phyloP scores from a whole-genome alignment of 2,113 vertebrate genomes.

The Nothocercus julius region DNA sequence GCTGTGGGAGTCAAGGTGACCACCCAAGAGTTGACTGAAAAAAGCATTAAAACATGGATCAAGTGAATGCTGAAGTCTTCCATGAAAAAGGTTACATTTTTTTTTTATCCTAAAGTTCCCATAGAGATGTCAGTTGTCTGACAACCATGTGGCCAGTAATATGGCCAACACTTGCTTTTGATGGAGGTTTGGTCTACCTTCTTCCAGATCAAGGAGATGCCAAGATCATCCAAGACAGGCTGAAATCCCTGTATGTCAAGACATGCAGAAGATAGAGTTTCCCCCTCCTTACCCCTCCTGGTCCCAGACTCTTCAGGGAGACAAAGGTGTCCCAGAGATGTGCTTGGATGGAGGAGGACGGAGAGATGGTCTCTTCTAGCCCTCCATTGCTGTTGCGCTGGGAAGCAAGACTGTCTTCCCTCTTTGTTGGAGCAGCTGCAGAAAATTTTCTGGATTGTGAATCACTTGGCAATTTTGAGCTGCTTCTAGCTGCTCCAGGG shows the following conservation, averaged over 20 bases:
- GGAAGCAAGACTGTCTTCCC: not conserved
- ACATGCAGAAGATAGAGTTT: not conserved
- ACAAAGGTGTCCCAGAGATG: not conserved
- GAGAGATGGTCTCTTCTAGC: accelerated
- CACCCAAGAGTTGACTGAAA: not conserved
- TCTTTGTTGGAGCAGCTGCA: not conserved
- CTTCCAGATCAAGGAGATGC: not conserved
- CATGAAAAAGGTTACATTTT: not conserved
- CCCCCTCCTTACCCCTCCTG: not conserved
- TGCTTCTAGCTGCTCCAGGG: not conserved
- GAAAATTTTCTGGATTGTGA: not conserved
- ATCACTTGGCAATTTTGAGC: not conserved
- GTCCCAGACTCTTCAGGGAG: not conserved
- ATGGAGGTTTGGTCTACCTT: not conserved
- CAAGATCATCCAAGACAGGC: not conserved
- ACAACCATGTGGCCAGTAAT: too few species aligned
- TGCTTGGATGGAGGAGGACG: not conserved
- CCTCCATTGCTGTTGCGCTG: accelerated
- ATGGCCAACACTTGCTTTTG: not conserved
- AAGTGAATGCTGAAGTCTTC: not conserved
- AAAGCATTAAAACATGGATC: not conserved
- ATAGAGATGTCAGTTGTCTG: not conserved
- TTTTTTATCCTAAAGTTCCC: not conserved
- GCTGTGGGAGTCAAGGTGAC: not conserved
- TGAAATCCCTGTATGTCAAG: not conserved